These are phyloP conservation scores for Xyrichtys novacula DNA, from an alignment of 2,797 vertebrate species.

Conservation along the genomic window DNA sequence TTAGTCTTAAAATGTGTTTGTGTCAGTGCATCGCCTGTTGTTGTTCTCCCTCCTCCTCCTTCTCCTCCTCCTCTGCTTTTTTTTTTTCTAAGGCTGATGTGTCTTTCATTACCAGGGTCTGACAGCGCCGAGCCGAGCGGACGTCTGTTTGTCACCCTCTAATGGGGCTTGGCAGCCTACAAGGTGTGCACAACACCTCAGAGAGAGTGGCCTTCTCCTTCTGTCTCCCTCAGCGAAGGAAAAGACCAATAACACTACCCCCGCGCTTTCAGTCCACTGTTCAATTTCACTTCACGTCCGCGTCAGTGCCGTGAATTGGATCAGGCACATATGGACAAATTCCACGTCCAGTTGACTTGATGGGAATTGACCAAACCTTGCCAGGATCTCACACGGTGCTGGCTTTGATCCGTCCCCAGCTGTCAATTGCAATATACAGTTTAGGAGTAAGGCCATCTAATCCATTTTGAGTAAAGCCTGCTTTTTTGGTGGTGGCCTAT, in stretches of 20 bases:
- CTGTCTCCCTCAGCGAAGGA: slow-evolving; percentile 67
- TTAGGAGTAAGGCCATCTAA: slow-evolving; percentile 66
- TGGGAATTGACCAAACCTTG: slow-evolving; percentile 78
- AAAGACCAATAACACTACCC: slow-evolving; percentile 75
- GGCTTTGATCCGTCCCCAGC: slow-evolving; percentile 62
- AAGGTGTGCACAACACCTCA: slow-evolving; percentile 75
- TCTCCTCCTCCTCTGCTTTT: slow-evolving; percentile 25
- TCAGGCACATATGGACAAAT: slow-evolving; percentile 80
- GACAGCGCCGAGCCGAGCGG: slow-evolving; percentile 74
- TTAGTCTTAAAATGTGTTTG: slow-evolving; percentile 73
- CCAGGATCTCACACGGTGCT: slow-evolving; percentile 52
- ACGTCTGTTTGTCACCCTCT: slow-evolving; percentile 81
- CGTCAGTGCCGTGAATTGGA: slow-evolving; percentile 72
- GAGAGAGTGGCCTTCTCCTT: slow-evolving; percentile 68
- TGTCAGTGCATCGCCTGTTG: slow-evolving; percentile 60
- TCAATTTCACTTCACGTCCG: slow-evolving; percentile 77
- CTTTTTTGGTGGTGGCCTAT: slow-evolving; percentile 64
- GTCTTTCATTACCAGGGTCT: slow-evolving; percentile 80
- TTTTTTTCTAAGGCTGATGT: slow-evolving; percentile 75
- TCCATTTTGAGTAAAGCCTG: slow-evolving; percentile 73
- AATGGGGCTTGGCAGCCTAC: slow-evolving; percentile 81
- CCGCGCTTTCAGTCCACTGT: slow-evolving; percentile 60
- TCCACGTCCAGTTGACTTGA: slow-evolving; percentile 77
- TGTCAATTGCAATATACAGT: slow-evolving; percentile 76
- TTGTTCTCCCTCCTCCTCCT: slow-evolving; percentile 44